Evolutionary conservation across 2,113 vertebrate species (phyloP), one percentile per base, ranked within the genome.

Genomic region (Micromys minutus): DNA sequence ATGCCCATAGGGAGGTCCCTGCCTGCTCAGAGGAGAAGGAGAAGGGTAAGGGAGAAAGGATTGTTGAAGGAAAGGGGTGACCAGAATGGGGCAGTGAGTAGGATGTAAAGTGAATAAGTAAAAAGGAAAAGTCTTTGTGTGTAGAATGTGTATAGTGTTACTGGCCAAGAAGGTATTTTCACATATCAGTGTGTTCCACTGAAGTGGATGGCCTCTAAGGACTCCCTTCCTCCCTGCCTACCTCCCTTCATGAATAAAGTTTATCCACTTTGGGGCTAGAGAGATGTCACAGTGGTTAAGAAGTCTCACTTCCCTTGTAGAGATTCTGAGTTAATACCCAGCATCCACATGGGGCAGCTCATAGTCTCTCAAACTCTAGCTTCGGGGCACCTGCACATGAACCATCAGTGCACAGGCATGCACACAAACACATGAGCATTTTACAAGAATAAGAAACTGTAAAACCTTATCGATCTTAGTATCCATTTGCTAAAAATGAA

Each of bases 401-500:
- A 17, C 31, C 75, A 34, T 36, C 31, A 9, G 29, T 52, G 29
- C 45, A 55, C 47, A 47, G 1, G 12, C 42, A 75, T 45, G 47
- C 17, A 19, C 12, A 76, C 45, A 17, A 52, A 55, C 34, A 57
- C 11, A 13, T n/a, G 13, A 5, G 24, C 3, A 39, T 39, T 81
- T 81, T 39, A 59, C 52, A 81, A 57, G 21, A 81, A 39, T 39
- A 81, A 81, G 59, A 57, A 24, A 39, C 10, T 59, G 7, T 81
- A 39, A 81, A 16, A 7, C 36, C 59, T 59, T 57, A 39, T 47
- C 3, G 87, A 19, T 77, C 4, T 88, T 74, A 15, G 5, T 67
- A 39, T 91, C 69, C 65, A 61, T 39, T 95, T 92, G 4, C 59
- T 59, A 88, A 42, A 91, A 42, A 50, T 77, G 19, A 31, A 93